phyloP scores from a whole-genome alignment of 1,140 invertebrate species.

The Eriosoma lanigerum region DNA sequence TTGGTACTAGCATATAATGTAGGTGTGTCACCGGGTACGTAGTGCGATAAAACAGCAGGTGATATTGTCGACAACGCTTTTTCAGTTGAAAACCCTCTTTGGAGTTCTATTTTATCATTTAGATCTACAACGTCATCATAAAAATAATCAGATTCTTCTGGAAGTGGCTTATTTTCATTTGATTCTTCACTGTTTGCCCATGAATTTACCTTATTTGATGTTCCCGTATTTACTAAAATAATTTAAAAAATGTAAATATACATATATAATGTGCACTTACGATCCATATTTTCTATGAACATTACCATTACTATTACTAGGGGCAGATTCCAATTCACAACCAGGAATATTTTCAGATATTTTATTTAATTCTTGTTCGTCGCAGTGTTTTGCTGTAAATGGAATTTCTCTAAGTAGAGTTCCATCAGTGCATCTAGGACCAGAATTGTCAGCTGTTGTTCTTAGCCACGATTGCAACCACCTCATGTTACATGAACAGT shows the following conservation, averaged over 20 bases:
- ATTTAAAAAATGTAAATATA: too few relatives aligned
- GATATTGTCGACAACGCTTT: constrained; percentile 52
- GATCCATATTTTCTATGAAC: not conserved
- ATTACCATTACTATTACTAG: not conserved
- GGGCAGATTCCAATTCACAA: constrained; percentile 64
- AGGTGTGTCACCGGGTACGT: constrained; percentile 65
- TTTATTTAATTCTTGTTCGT: constrained; percentile 59
- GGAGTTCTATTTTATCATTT: constrained; percentile 58
- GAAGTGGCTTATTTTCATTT: constrained; percentile 60
- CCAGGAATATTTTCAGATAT: constrained; percentile 59
- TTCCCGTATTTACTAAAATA: constrained; percentile 10
- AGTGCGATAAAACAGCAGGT: constrained; percentile 58
- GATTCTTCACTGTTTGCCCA: constrained; percentile 26
- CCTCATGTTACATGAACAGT: constrained; percentile 75
- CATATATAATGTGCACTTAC: too few relatives aligned
- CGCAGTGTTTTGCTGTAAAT: constrained; percentile 69
- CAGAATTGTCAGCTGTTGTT: constrained; percentile 63
- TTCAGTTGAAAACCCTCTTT: constrained; percentile 54
- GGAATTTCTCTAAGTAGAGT: constrained; percentile 70
- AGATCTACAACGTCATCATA: constrained; percentile 80
- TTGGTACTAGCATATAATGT: constrained; percentile 64
- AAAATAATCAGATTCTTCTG: constrained; percentile 75
- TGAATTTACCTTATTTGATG: constrained; percentile 26
- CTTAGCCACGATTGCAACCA: constrained; percentile 81
- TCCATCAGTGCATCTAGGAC: constrained; percentile 75